Percentiles rank a stretch among this genome's conserved stretches.
These are phyloP conservation scores for Oostethus manadensis DNA, from an alignment of 2,113 vertebrate species.

Conservation along the genomic window DNA sequence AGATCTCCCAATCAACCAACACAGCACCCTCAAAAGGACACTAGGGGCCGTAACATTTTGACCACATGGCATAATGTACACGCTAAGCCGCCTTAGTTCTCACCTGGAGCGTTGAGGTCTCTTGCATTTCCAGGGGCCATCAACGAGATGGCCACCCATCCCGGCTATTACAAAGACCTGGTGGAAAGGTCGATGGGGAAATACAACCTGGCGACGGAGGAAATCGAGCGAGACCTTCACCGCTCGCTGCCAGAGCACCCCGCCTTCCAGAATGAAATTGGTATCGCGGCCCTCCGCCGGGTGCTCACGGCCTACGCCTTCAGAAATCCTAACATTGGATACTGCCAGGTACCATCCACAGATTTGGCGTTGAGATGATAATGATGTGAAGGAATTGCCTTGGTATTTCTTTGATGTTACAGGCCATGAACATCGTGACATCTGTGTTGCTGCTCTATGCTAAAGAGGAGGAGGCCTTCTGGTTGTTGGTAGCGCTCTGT, in stretches of 20 bases:
- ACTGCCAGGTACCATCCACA: constrained; percentile 82
- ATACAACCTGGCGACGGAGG: constrained; percentile 94
- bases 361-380: not conserved
- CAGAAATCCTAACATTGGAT: constrained; percentile 96
- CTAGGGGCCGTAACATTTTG: too few relatives aligned
- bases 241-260: constrained; percentile 96
- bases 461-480: constrained; percentile 98
- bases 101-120: not conserved
- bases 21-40: too few relatives aligned
- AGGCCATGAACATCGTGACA: constrained; percentile 99
- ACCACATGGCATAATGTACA: too few relatives aligned
- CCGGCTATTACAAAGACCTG: constrained; percentile 94
- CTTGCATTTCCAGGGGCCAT: constrained; percentile 78
- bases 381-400: not conserved
- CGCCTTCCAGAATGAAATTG: constrained; percentile 98
- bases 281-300: constrained; percentile 90
- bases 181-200: constrained; percentile 97
- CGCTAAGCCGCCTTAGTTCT: not conserved
- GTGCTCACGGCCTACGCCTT: constrained; percentile 96
- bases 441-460: constrained; percentile 94
- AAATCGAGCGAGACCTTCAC: constrained; percentile 95
- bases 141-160: constrained; percentile 95
- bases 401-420: constrained; percentile 1
- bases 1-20: too few relatives aligned
- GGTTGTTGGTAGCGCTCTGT: constrained; percentile 94